Evolutionary conservation across 2,797 vertebrate species (phyloP), one percentile per base, ranked within the genome.

Genomic region (Anableps anableps): DNA sequence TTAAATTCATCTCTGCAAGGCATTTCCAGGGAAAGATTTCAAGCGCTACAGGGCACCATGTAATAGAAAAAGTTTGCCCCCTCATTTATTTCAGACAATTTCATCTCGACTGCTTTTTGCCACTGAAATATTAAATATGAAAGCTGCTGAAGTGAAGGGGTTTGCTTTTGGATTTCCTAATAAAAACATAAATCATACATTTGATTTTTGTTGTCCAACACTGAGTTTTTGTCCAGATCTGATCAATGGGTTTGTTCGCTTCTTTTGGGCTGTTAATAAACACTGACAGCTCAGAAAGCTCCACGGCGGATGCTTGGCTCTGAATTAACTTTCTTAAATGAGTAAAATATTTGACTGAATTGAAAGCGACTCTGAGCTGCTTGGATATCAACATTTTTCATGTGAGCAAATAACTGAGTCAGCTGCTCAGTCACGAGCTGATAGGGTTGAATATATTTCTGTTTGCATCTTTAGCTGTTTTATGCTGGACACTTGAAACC

Each of bases 211-310:
- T 74, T 47, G 73, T 43, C 29, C n/a, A 60, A 47, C n/a, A 21
- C 17, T 74, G 48, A 9, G 4, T 82, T 82, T 86, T 76, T 72
- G 14, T 68, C 76, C 80, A 34, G 82, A 78, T 87, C 85, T 83
- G 84, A 87, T 90, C 68, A n/a, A 19, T 72, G 77, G 83, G 79
- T 84, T 91, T 77, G 71, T 78, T 88, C 78, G 48, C 79, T 75
- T 80, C 83, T 53, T 85, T 77, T 75, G 60, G 83, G 70, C 72
- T 74, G 80, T 88, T 75, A 79, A 84, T 86, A 86, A 84, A 83
- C 70, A 60, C 51, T 75, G 87, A 81, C 80, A 66, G 85, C 78
- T 82, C 53, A 70, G 72, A 87, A 77, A 87, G 82, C 80, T 82
- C 58, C 10, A 23, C 2, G 31, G 71, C 55, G 81, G 83, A 84